These are phyloP conservation scores for Dicrostonyx torquatus DNA, from an alignment of 2,797 vertebrate genomes.

Conservation along the genomic window DNA sequence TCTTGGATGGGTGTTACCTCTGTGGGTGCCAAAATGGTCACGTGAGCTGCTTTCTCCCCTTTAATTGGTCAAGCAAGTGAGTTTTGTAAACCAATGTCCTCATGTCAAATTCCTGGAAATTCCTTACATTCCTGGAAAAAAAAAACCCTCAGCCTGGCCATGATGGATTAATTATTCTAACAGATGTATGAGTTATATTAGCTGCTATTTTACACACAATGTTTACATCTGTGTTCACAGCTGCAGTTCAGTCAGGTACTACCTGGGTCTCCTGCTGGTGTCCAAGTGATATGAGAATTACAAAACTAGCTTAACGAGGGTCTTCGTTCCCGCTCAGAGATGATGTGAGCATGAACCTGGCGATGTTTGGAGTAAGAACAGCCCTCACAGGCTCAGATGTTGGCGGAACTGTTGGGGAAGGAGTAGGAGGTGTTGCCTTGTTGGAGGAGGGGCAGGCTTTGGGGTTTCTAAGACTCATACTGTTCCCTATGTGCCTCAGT, in stretches of 20 bases:
- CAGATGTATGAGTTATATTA: background rate
- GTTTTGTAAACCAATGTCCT: background rate
- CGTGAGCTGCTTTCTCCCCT: accelerated
- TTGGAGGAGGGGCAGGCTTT: too few species aligned
- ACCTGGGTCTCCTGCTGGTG: background rate
- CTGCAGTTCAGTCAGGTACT: background rate
- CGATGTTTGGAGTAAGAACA: background rate
- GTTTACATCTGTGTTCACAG: background rate
- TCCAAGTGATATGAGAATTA: background rate
- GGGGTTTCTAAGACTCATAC: background rate
- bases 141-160: background rate
- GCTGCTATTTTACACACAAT: background rate
- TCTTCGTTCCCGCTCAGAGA: background rate
- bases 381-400: background rate
- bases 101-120: background rate
- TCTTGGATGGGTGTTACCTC: background rate
- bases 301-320: background rate
- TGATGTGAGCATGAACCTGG: background rate
- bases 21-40: background rate
- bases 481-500: background rate
- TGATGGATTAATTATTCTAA: background rate
- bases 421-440: background rate
- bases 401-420: background rate
- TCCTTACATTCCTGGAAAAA: background rate
- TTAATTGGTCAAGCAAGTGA: background rate